phyloP scores from a whole-genome alignment of 2,797 vertebrate species.

The Coregonus ussuriensis region DNA sequence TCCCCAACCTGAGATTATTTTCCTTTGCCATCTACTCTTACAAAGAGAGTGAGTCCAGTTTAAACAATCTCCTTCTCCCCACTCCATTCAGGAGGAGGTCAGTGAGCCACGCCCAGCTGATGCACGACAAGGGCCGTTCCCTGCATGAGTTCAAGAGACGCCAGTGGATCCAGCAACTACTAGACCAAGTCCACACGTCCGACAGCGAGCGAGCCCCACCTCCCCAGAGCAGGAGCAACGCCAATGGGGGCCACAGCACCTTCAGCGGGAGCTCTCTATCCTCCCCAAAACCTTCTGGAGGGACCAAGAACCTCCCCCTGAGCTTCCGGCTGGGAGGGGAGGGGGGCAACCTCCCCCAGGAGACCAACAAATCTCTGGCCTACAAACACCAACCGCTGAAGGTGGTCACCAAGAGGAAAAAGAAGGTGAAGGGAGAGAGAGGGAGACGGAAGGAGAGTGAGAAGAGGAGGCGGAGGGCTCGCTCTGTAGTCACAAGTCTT shows the following conservation, averaged over 20 bases:
- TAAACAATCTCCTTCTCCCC: conserved; percentile 44
- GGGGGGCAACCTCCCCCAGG: conserved; percentile 84
- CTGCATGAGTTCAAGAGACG: conserved; percentile 88
- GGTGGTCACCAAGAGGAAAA: conserved; percentile 87
- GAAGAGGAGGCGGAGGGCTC: conserved; percentile 84
- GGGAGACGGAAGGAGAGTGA: conserved; percentile 89
- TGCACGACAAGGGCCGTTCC: conserved; percentile 92
- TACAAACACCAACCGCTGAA: conserved; percentile 89
- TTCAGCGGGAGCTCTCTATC: conserved; percentile 58
- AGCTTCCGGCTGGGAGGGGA: conserved; percentile 79
- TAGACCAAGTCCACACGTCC: conserved; percentile 91
- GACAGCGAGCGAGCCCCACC: conserved; percentile 77
- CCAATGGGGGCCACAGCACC: conserved; percentile 48
- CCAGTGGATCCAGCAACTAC: conserved; percentile 87
- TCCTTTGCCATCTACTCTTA: neutral
- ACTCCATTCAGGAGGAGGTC: conserved; percentile 75
- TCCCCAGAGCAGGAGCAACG: conserved; percentile 54
- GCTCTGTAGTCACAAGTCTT: conserved; percentile 55
- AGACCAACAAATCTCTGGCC: conserved; percentile 90
- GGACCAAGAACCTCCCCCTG: conserved; percentile 85
- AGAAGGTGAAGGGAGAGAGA: conserved; percentile 83
- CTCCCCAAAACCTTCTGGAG: conserved; percentile 84
- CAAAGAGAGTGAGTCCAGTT: conserved; percentile 6
- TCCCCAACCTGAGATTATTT: too few relatives aligned
- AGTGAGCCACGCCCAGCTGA: conserved; percentile 85